Base-by-base conservation (phyloP, 2,113 vertebrate genomes). In the Ellobius talpinus region DNA sequence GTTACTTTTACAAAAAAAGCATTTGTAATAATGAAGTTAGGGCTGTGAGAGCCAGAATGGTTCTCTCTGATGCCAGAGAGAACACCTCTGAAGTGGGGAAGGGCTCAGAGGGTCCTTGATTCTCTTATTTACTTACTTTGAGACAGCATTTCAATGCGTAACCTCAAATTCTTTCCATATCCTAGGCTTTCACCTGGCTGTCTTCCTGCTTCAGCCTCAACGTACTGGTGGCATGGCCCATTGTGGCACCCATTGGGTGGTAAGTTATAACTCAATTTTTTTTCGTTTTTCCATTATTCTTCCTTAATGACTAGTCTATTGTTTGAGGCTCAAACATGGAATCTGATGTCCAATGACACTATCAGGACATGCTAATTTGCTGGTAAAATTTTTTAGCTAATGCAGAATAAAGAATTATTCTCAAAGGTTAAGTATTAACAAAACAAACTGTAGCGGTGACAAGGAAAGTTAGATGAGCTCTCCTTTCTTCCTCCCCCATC, bases 351-450 rank as follows among this genome's bases (percentile, higher is more conserved):
- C 55, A 61, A 74, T 65, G 47, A 68, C n/a, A 94, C 52, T 70
- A 52, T 86, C 52, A 91, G 24, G 55, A 61, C 21, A 77, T 26
- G 73, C 16, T 86, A 31, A 89, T 86, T 68, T 94, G 36, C 74
- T 84, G 31, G 23, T 66, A 1, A 50, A 96, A 72, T 72, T 91
- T 94, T 58, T 77, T 33, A 13, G 90, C 50, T 76, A 96, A 86
- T n/a, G 45, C 29, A 96, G 39, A n/a, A 5, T 94, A 7, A 96
- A 97, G 97, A 42, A 90, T 19, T 45, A 85, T 61, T 96, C 82
- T 95, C 10, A 97, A 97, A 97, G 23, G 5, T 86, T 68, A 90
- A 65, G 5, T 86, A 39, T 96, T 61, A 89, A 36, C 68, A 66
- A 93, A 97, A n/a, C n/a, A 96, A 87, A 91, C 21, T 87, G 3